Base-by-base conservation (phyloP, 92 coral and sea anemone genomes). In the Virgularia gustaviana region DNA sequence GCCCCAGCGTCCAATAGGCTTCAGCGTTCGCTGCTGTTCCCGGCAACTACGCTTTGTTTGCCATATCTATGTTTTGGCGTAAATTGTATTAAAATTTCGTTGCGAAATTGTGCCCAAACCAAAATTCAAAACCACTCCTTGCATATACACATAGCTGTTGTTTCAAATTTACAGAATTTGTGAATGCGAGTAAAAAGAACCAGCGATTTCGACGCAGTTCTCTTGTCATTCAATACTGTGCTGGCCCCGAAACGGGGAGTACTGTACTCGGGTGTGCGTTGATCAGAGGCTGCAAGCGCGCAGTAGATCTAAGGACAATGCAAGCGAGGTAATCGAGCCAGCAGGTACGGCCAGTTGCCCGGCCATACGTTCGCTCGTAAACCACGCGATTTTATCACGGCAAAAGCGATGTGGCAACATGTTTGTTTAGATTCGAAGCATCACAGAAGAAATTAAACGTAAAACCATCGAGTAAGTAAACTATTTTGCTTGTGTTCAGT, bases 1-100 rank as follows among this genome's bases (percentile, higher is more conserved):
- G 98, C 98, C 98, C 98, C 98, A 92, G 74, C 74, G 53, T 67
- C 74, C 74, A 22, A 11, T 52, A 52, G 58, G 8, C 58, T n/a
- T n/a, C n/a, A n/a, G n/a, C 58, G 58, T 52, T 52, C 58, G 58
- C 58, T 52, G 58, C 58, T 52, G 58, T 52, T 52, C 8, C 58
- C 31, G 30, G 6, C 58, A 22, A n/a, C n/a, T n/a, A n/a, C n/a
- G n/a, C n/a, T n/a, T n/a, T n/a, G n/a, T n/a, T 22, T 52, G 55
- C 18, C 3, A 33, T 28, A 12, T 11, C 3, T 33, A 22, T 52
- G 58, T 15, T 52, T 52, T 28, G 30, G 22, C 58, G 15, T 8
- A 3, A 52, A 52, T 22, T 52, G 28, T 22, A 5, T 19, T 25
- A 47, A 47, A 47, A 47, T 47, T 47, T 15, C 20, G 30, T 52